phyloP scores from a whole-genome alignment of 2,797 vertebrate genomes.

The Notoglanidium macrostoma region DNA sequence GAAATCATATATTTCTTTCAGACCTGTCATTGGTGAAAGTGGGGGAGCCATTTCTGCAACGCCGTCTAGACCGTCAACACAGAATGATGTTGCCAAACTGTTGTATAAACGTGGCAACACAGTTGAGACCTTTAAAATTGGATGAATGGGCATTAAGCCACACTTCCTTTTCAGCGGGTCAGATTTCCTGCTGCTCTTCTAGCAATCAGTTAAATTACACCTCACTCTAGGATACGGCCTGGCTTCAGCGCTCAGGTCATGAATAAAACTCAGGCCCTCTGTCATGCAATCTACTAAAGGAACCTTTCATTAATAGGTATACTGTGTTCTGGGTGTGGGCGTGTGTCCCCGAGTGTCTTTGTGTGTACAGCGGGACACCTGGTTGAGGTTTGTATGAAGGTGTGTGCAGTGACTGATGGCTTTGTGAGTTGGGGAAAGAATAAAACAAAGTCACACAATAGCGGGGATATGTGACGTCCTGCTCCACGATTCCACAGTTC shows the following conservation, averaged over 20 bases:
- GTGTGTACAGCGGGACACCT: constrained; percentile 35
- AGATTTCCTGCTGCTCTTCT: constrained; percentile 49
- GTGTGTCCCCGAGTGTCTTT: constrained; percentile 7
- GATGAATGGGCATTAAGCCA: constrained; percentile 37
- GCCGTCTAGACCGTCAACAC: background rate
- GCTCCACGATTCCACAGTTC: background rate
- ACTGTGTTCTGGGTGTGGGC: constrained; percentile 18
- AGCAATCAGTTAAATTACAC: constrained; percentile 57
- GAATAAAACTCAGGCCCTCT: constrained; percentile 45
- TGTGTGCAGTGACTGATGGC: background rate
- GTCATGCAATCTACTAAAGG: constrained; percentile 48
- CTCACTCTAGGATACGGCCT: constrained; percentile 35
- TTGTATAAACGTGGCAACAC: constrained; percentile 13
- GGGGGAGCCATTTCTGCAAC: background rate
- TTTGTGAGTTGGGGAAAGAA: background rate
- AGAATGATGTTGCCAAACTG: background rate
- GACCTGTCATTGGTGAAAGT: background rate
- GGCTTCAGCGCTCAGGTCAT: constrained; percentile 47
- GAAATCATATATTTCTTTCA: background rate
- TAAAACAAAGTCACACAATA: background rate
- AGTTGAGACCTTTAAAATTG: constrained; percentile 24
- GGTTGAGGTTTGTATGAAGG: constrained; percentile 24
- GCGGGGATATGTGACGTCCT: background rate
- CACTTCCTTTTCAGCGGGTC: constrained; percentile 41
- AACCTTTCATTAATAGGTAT: constrained; percentile 47